A percentile compares a stretch with the other conserved stretches of the same genome.
phyloP scores from a whole-genome alignment of 2,888 invertebrate genomes.

The Melanchra persicariae region DNA sequence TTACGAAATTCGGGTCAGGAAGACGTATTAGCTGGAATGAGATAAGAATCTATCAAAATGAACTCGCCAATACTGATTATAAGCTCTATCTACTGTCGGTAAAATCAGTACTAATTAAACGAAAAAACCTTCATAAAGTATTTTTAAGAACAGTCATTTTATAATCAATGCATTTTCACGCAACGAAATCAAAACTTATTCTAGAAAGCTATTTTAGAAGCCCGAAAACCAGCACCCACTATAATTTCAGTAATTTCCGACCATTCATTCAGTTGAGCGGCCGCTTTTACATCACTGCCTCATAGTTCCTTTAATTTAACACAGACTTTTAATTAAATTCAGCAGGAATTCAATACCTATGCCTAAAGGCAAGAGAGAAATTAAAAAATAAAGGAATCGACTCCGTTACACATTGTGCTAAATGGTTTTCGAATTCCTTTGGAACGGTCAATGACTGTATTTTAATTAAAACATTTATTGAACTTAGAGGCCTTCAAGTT shows the following conservation, averaged over 20 bases:
- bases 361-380: constrained; percentile 37
- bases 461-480: constrained; percentile 23
- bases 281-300: constrained; percentile 45
- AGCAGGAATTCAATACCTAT: constrained; percentile 41
- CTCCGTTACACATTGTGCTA: constrained; percentile 7
- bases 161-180: constrained; percentile 16
- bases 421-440: constrained; percentile 29
- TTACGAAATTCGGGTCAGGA: neutral
- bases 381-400: constrained; percentile 36
- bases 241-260: constrained; percentile 42
- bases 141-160: neutral
- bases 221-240: constrained; percentile 37
- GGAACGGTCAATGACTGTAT: neutral
- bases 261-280: constrained; percentile 23
- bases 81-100: neutral
- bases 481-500: neutral
- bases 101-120: neutral
- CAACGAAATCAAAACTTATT: constrained; percentile 7
- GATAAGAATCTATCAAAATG: neutral
- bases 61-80: neutral
- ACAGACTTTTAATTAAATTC: constrained; percentile 60
- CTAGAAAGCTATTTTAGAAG: constrained; percentile 19
- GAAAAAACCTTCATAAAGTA: neutral
- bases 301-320: constrained; percentile 55
- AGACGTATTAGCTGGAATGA: neutral